Evolutionary conservation across 2,797 vertebrate species (phyloP), one percentile per base, ranked within the genome.

Genomic region (Fistularia commersonii): DNA sequence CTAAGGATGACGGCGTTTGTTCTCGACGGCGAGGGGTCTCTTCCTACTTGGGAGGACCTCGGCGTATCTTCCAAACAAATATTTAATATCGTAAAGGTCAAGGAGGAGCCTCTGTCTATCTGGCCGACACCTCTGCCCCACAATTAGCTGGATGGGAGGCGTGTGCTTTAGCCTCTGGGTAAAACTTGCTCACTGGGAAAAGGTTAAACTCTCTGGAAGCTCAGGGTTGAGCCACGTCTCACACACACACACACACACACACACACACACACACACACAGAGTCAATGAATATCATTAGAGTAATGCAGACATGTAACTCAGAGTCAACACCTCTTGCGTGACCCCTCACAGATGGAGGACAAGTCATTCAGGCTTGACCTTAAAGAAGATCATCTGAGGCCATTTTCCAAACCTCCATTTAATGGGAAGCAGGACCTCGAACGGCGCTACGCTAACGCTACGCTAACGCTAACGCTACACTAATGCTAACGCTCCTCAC

Each of bases 11-110:
- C n/a, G 56, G 48, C 44, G 44, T 11, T 44, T 61, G 53, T 1
- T 37, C 53, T 66, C 32, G 66, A 41, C 1, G 39, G 11, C 11
- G 13, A 6, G 6, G 8, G 11, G 39, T 41, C 8, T 6, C 39
- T 23, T 23, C 23, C 23, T 4, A 47, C 59, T 47, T 2, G 13
- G 59, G 55, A 40, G 51, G 41, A 65, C 46, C 64, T 60, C 47
- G 50, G 57, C 36, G 62, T 66, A 63, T 78, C 65, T 72, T 54
- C 67, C 55, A 82, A 82, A 85, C 74, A 82, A 82, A 86, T 83
- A 85, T 86, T 80, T 74, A 84, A 87, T 81, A 83, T 74, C 69
- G 72, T 50, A 89, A 88, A 90, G 81, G 85, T 88, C 81, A 88
- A 82, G 76, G 41, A 79, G 65, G 52, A 72, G 56, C 48, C 47